Conservation (phyloP, 2,888 invertebrate species). For the Diplazon laetatorius region DNA sequence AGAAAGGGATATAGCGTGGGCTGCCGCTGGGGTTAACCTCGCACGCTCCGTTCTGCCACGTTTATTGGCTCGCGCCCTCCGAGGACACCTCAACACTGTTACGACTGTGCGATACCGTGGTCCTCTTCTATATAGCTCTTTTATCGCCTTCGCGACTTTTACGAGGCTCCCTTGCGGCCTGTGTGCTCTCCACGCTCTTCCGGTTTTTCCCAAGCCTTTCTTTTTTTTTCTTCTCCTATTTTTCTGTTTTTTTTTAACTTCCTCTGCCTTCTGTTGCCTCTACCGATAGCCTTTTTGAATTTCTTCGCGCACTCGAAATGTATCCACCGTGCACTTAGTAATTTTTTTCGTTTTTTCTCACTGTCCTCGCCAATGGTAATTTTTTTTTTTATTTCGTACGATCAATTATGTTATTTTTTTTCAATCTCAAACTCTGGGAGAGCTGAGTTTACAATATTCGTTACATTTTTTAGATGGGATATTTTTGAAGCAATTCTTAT, state of each 20-base stretch:
- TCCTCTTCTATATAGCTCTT: slow-evolving; percentile 67
- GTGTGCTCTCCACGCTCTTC: slow-evolving; percentile 49
- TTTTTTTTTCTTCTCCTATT: no score
- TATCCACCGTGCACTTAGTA: slow-evolving; percentile 34
- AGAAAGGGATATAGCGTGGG: slow-evolving; percentile 21
- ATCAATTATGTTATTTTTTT: no score
- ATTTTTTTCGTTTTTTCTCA: slow-evolving; percentile 23
- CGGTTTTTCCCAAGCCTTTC: slow-evolving; percentile 16
- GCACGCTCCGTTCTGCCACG: slow-evolving; percentile 35
- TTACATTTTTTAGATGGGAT: no score
- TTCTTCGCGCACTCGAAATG: slow-evolving; percentile 25
- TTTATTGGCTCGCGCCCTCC: slow-evolving; percentile 52
- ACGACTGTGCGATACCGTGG: slow-evolving; percentile 38
- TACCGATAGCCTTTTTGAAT: not conserved
- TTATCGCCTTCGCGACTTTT: slow-evolving; percentile 78
- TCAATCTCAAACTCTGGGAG: no score
- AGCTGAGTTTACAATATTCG: no score
- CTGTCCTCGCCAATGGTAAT: not conserved
- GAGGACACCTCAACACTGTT: slow-evolving; percentile 44
- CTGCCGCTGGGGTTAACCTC: slow-evolving; percentile 21
- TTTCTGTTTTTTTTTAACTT: slow-evolving; percentile 24
- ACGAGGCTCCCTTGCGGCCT: slow-evolving; percentile 67
- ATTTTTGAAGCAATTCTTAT: no score
- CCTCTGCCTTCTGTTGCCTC: slow-evolving; percentile 30
- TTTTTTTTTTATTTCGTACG: not conserved